These are phyloP conservation scores for Shinisaurus crocodilurus DNA, from an alignment of 2,113 vertebrate species.

Conservation along the genomic window DNA sequence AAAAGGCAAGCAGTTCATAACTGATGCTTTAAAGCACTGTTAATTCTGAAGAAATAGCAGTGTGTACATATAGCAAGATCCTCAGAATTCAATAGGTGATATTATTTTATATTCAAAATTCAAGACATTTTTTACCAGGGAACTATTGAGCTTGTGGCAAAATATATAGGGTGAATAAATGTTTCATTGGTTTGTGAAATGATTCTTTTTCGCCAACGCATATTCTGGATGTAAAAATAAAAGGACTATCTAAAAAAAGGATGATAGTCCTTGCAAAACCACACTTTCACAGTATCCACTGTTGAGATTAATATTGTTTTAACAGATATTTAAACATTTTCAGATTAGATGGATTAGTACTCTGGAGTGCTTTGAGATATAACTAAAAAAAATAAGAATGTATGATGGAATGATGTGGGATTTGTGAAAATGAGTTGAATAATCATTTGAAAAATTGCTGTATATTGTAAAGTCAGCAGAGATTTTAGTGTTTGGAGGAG, in stretches of 20 bases:
- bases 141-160: neutral
- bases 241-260: neutral
- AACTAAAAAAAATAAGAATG: neutral
- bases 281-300: neutral
- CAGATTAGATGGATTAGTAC: neutral
- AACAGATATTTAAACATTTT: neutral
- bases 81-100: neutral
- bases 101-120: neutral
- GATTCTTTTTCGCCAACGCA: neutral
- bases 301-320: neutral
- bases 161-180: neutral
- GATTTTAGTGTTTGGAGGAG: neutral
- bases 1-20: neutral
- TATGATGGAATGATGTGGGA: neutral
- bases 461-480: neutral
- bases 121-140: too few relatives aligned
- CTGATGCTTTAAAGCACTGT: neutral
- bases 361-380: neutral
- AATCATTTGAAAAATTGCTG: neutral
- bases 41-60: neutral
- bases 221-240: neutral
- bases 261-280: neutral
- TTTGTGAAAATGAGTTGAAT: conserved; percentile 1
- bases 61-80: neutral
- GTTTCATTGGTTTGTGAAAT: neutral